Percentiles rank a stretch among this genome's conserved stretches.
Conservation (phyloP, 2,888 invertebrate genomes). For the Hermodice carunculata region DNA sequence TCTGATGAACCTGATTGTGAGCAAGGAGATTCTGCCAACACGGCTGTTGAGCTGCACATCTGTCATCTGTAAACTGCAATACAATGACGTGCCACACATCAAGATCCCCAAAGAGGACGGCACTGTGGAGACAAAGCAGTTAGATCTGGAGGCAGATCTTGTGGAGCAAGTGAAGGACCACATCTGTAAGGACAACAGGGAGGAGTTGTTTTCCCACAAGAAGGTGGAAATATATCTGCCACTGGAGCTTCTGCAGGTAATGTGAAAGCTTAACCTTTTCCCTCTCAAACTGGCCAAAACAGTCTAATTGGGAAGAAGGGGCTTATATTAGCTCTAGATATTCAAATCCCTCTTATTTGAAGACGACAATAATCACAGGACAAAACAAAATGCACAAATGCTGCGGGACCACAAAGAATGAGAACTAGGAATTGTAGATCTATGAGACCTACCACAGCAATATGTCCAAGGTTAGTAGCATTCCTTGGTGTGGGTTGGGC, state of each 20-base stretch:
- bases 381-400: no score
- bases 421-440: no score
- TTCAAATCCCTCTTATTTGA: no score
- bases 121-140: conserved; percentile 10
- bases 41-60: conserved; percentile 54
- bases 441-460: no score
- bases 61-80: conserved; percentile 50
- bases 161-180: conserved; percentile 24
- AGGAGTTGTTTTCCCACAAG: conserved; percentile 17
- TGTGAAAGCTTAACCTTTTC: background rate
- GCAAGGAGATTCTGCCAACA: conserved; percentile 44
- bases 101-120: conserved; percentile 17
- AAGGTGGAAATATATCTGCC: conserved; percentile 39
- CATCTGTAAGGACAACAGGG: conserved; percentile 28
- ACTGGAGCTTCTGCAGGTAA: conserved; percentile 37
- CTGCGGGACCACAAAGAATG: no score
- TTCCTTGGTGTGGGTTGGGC: no score
- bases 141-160: conserved; percentile 16
- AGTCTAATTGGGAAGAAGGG: background rate
- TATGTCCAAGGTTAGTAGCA: no score
- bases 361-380: no score
- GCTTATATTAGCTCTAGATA: no score
- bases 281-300: background rate
- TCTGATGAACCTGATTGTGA: conserved; percentile 55
- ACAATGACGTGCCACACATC: no score